Base-by-base conservation (phyloP, 2,888 invertebrate species). In the Ctenicera cuprea region DNA sequence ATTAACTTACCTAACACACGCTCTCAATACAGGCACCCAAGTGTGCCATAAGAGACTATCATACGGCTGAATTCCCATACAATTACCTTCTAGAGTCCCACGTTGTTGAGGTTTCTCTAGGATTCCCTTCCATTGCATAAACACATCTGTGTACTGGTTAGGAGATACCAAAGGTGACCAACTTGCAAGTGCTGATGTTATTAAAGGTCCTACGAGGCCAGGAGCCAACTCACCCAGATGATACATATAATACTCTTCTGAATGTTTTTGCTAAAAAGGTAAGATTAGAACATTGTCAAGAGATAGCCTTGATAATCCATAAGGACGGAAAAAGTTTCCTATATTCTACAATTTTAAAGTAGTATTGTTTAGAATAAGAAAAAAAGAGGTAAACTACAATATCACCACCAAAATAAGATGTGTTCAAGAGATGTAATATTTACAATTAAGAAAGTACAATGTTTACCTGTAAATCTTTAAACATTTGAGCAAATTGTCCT, bases 1-100 rank as follows among this genome's bases (percentile, higher is more conserved):
- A 77, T 77, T 66, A 80, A 91, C 92, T 90, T 87, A 93, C 94
- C 91, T 90, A 78, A 94, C 90, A 50, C 93, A 92, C 45, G 89
- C 89, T 80, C 94, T 90, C 75, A 97, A 89, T 73, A 91, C 90
- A n/a, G 97, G 97, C 89, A 97, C 92, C 92, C 96, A 96, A 75
- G 94, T 93, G 83, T 96, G 95, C 97, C 97, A 97, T 79, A 98
- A 88, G 71, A 97, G 88, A 81, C 92, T 92, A 86, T 95, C 94
- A 83, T 94, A 97, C 0, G 95, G 94, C 79, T 90, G 91, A 5
- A 90, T 88, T 79, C 86, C 87, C 79, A 86, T 86, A 78, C 88
- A 85, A 86, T 87, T 87, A 85, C 86, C 85, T 85, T 87, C 86
- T 80, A 87, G 81, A 79, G 85, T 86, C 84, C 86, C 87, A 78